phyloP scores from a whole-genome alignment of 2,888 invertebrate genomes.

The Xylota sylvarum region DNA sequence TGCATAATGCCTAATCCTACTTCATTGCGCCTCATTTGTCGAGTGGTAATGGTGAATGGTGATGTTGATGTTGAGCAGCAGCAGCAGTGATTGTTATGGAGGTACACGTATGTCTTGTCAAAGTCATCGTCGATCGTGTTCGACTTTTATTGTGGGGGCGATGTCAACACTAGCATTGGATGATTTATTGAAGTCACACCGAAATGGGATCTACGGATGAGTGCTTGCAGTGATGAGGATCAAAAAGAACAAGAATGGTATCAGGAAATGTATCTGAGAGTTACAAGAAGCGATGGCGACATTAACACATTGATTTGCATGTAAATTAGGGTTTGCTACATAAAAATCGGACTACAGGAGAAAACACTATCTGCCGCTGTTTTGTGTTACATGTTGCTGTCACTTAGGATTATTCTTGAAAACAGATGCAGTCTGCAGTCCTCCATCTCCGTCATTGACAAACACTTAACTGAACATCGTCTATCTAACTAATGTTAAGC shows the following conservation, averaged over 20 bases:
- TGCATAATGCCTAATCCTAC: slow-evolving; percentile 63
- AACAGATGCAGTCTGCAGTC: neutral
- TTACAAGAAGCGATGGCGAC: slow-evolving; percentile 12
- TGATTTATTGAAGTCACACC: slow-evolving; percentile 61
- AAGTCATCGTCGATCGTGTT: slow-evolving; percentile 61
- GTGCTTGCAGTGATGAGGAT: slow-evolving; percentile 14
- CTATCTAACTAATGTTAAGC: neutral
- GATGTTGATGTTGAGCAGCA: neutral
- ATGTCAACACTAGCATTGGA: slow-evolving; percentile 59
- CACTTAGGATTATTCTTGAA: neutral
- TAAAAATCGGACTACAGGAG: neutral
- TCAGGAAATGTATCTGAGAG: slow-evolving; percentile 31
- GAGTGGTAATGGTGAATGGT: slow-evolving; percentile 42
- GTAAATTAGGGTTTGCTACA: neutral
- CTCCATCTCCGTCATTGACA: neutral
- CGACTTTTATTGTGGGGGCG: slow-evolving; percentile 67
- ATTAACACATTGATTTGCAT: slow-evolving; percentile 1
- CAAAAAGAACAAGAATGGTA: slow-evolving; percentile 16
- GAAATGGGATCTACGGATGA: slow-evolving; percentile 34
- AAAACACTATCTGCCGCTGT: neutral
- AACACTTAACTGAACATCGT: neutral
- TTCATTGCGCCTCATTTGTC: slow-evolving; percentile 70
- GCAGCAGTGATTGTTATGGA: slow-evolving; percentile 25
- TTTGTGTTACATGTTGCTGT: neutral
- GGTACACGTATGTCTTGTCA: slow-evolving; percentile 42